Percentiles rank a stretch among this genome's conserved stretches.
phyloP scores from a whole-genome alignment of 2,888 invertebrate genomes.

The Rhagonycha fulva region DNA sequence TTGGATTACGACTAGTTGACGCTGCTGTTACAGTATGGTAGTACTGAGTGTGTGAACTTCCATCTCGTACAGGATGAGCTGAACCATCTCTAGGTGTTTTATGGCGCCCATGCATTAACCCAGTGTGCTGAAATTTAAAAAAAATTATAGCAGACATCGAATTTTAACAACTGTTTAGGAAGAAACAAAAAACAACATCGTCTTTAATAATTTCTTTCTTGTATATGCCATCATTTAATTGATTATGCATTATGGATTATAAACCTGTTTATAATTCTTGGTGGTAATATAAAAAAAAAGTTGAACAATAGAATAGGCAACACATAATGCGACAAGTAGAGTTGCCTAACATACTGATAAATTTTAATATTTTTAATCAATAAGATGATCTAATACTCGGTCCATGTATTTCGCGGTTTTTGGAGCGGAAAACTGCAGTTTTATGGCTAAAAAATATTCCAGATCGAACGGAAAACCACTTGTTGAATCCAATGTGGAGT shows the following conservation, averaged over 20 bases:
- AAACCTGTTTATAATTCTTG: background rate
- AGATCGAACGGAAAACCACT: background rate
- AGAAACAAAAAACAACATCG: background rate
- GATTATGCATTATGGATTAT: background rate
- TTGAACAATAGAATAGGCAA: background rate
- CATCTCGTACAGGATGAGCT: slow-evolving; percentile 67
- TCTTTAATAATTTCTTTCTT: background rate
- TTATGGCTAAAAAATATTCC: background rate
- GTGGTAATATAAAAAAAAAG: background rate
- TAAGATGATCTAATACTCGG: no score
- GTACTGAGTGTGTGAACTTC: slow-evolving; percentile 65
- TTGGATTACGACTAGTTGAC: slow-evolving; percentile 72
- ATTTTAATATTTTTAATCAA: background rate
- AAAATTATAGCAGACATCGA: background rate
- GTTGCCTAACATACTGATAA: background rate
- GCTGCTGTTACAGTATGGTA: slow-evolving; percentile 73
- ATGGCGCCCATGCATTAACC: slow-evolving; percentile 55
- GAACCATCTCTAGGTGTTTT: slow-evolving; percentile 66
- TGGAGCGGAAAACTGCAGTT: background rate
- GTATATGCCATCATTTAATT: background rate
- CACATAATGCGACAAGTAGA: background rate
- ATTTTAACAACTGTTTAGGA: background rate
- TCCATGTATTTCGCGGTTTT: no score
- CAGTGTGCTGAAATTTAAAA: slow-evolving; percentile 55
- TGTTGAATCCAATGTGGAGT: no score